Evolutionary conservation across 1,140 invertebrate species (phyloP), one percentile per base, ranked within the genome.

Genomic region (Philotrypesis tridentata): DNA sequence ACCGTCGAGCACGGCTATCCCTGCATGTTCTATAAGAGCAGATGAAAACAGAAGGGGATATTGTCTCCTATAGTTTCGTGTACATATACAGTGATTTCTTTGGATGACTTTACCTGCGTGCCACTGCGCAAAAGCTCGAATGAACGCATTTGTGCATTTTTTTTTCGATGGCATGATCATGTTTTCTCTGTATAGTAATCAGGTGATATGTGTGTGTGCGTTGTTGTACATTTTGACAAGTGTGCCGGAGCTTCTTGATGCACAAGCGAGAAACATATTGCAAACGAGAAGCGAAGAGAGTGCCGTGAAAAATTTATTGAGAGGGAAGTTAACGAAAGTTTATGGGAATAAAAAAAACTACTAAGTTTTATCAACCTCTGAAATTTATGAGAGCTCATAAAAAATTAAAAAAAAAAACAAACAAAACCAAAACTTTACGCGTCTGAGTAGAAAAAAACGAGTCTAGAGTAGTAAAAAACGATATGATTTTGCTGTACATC

Each of bases 91-190:
- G n/a, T 61, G 6, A 23, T 65, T 27, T 70, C 37, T 70, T 4
- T 70, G 4, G 17, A 5, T 37, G 37, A 70, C 67, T 43, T 79
- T 79, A 79, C 76, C 76, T 79, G 61, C 37, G 29, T 79, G 31
- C 25, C 65, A 70, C 79, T 68, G 60, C 71, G 25, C 61, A 79
- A n/a, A n/a, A 79, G 68, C 77, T 79, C 33, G 27, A 40, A 70
- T 70, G 61, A 55, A 55, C 21, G 17, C 31, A 27, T 70, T 27
- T 70, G 40, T 55, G 40, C 25, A 43, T 11, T 29, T 5, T 31
- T 37, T 31, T 40, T 37, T 65, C 23, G 55, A 23, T 21, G 60
- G n/a, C 61, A 29, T 25, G 25, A n/a, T 40, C 43, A 21, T n/a
- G n/a, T n/a, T n/a, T n/a, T n/a, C n/a, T n/a, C n/a, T n/a, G n/a